These are phyloP conservation scores for Catocala fraxini DNA, from an alignment of 2,888 invertebrate genomes.

Conservation along the genomic window DNA sequence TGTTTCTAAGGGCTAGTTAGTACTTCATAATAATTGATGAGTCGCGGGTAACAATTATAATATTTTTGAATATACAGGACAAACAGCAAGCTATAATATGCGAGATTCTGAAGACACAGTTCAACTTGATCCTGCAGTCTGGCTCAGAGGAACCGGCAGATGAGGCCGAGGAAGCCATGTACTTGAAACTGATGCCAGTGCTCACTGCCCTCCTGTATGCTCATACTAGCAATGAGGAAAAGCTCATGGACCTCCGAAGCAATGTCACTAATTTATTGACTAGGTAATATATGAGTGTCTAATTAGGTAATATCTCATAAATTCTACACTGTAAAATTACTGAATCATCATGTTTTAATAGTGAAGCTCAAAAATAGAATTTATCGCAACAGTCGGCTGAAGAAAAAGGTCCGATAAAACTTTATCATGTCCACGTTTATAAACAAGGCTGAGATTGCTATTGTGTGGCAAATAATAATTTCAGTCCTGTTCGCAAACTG, in stretches of 20 bases:
- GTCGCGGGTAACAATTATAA: background rate
- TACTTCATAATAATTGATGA: background rate
- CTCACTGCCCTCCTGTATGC: conserved; percentile 91
- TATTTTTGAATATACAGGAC: conserved; percentile 70
- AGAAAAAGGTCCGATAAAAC: too few species aligned
- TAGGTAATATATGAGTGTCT: conserved; percentile 63
- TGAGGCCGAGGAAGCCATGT: conserved; percentile 91
- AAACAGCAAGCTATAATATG: conserved; percentile 89
- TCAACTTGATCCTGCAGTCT: conserved; percentile 90
- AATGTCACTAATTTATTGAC: conserved; percentile 95
- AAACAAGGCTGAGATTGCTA: too few species aligned
- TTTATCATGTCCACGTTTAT: too few species aligned
- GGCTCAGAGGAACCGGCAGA: conserved; percentile 77
- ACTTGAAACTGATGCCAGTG: conserved; percentile 90
- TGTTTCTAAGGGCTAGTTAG: background rate
- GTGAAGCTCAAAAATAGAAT: too few species aligned
- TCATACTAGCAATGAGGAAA: conserved; percentile 86
- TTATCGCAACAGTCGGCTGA: too few species aligned
- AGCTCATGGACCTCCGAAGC: conserved; percentile 90
- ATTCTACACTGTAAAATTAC: too few species aligned
- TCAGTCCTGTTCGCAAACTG: too few species aligned
- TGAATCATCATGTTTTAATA: too few species aligned
- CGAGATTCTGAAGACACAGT: conserved; percentile 93
- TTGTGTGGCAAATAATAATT: too few species aligned
- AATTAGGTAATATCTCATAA: too few species aligned